Evolutionary conservation across 2,797 vertebrate genomes (phyloP), one percentile per base, ranked within the genome.

Genomic region (Carcharodon carcharias): DNA sequence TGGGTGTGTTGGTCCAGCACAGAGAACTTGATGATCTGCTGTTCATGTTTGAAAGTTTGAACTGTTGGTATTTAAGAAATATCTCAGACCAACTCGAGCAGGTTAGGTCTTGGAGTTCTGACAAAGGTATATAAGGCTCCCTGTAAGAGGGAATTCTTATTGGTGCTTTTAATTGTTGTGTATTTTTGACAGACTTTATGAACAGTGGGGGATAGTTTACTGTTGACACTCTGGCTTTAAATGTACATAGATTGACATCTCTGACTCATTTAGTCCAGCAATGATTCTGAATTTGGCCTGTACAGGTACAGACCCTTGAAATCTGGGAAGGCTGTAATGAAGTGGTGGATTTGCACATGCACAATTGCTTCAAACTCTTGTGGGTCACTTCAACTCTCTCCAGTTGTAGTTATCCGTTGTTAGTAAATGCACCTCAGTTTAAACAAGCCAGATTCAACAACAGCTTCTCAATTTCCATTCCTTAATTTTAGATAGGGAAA

Each of bases 391-490:
- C 50, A 26, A 50, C 8, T 26, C 40, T 50, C n/a, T 82, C n/a
- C n/a, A 45, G 7, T 21, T 50, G 40, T 50, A 85, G 45, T 85
- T 85, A 50, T 50, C 23, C 80, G 45, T 40, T 45, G 40, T 45
- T 85, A 45, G 40, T n/a, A 85, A 50, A 50, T 26, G 21, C 45
- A 85, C 8, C 40, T 7, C 45, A 45, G 82, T 26, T 50, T 23
- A 50, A 85, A 85, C 18, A 85, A 85, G 97, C 96, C 96, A 91
- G 96, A 97, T 96, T 97, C 93, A 97, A 96, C 96, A 96, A 97
- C 97, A 97, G 96, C 96, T 96, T 96, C 96, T 97, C 96, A 96
- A 95, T 96, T 91, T 0, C 97, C 2, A 58, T 96, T 77, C 96
- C 95, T 91, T 40, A 12, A 65, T 0, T 96, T 35, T 4, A 18